A percentile compares a stretch with the other conserved stretches of the same genome.
Conservation (phyloP, 2,797 vertebrate species). For the Prunella strophiata region DNA sequence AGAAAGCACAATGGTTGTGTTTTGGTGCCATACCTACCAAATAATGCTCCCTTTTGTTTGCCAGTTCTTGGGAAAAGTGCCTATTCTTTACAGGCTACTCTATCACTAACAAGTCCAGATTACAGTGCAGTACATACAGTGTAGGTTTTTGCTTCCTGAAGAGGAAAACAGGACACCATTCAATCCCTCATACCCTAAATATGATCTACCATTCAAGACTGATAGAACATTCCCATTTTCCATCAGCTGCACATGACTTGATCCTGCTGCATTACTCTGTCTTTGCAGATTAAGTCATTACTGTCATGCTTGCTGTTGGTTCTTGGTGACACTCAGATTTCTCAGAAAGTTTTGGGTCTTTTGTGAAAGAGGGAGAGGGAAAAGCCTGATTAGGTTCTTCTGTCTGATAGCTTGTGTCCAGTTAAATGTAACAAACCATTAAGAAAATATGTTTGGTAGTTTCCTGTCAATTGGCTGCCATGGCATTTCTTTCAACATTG, state of each 20-base stretch:
- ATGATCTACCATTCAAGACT: background rate
- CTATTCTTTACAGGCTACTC: constrained; percentile 84
- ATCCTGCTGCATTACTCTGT: background rate
- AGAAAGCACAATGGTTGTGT: constrained; percentile 47
- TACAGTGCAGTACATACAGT: background rate
- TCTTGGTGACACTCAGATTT: background rate
- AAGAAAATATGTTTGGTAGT: background rate
- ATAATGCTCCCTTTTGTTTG: constrained; percentile 41
- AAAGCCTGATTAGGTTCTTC: background rate
- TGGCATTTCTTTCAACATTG: background rate
- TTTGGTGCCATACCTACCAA: constrained; percentile 59
- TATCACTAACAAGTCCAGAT: constrained; percentile 12
- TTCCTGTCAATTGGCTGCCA: background rate
- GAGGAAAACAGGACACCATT: background rate
- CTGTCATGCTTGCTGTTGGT: background rate
- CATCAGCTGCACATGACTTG: background rate
- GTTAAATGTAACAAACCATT: background rate
- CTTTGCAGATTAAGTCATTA: background rate
- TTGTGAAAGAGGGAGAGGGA: background rate
- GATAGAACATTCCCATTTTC: background rate
- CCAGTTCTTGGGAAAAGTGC: constrained; percentile 86
- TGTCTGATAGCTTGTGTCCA: background rate
- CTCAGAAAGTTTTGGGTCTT: background rate
- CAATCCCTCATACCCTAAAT: background rate
- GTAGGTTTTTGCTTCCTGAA: background rate